A percentile compares a stretch with the other conserved stretches of the same genome.
These are phyloP conservation scores for Argynnis bischoffii DNA, from an alignment of 2,888 invertebrate genomes.

Conservation along the genomic window DNA sequence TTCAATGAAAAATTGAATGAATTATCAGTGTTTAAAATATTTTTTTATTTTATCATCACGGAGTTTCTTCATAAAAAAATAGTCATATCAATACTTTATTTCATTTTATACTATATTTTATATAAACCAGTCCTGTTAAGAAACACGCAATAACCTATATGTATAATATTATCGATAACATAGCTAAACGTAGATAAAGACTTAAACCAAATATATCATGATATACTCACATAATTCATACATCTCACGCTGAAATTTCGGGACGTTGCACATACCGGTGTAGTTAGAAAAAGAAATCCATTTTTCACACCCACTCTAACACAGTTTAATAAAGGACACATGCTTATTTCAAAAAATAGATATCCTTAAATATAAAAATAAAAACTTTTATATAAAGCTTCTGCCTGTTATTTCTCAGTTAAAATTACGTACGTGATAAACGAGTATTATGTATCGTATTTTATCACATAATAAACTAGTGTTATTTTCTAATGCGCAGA, in stretches of 20 bases:
- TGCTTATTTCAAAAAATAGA: constrained; percentile 5
- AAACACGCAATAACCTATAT: too few relatives aligned
- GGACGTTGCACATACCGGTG: constrained; percentile 44
- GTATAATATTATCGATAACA: too few relatives aligned
- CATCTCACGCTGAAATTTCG: constrained; percentile 62
- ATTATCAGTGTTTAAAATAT: too few relatives aligned
- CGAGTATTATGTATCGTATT: constrained; percentile 34
- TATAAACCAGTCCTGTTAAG: too few relatives aligned
- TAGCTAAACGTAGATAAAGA: too few relatives aligned
- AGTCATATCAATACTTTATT: too few relatives aligned
- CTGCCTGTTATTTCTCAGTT: constrained; percentile 34
- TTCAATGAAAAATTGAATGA: too few relatives aligned
- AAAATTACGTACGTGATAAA: constrained; percentile 47
- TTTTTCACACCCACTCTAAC: constrained; percentile 36
- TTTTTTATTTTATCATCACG: too few relatives aligned
- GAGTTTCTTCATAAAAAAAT: too few relatives aligned
- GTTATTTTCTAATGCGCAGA: constrained; percentile 31
- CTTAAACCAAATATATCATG: too few relatives aligned
- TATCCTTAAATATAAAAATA: constrained; percentile 1
- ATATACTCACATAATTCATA: constrained; percentile 38
- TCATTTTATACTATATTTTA: too few relatives aligned
- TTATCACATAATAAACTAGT: constrained; percentile 34
- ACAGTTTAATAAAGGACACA: constrained; percentile 36
- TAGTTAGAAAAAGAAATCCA: constrained; percentile 39
- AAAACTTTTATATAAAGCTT: constrained; percentile 10